Evolutionary conservation across 2,888 invertebrate species (phyloP).

Genomic region (Ariolimax columbianus): DNA sequence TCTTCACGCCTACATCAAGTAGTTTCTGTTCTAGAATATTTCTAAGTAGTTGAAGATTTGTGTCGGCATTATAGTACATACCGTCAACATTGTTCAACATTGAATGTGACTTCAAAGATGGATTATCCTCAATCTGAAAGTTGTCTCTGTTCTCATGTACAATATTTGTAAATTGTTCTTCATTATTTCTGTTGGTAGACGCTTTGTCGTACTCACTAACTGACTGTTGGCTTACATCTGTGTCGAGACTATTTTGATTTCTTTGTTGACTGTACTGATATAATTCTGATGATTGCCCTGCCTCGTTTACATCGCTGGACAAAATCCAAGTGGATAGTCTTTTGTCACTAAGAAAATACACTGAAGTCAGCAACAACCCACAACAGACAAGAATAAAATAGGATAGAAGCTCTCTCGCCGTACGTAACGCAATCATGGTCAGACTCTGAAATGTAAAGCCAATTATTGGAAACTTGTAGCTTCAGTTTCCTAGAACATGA

Average conservation of each 20-base stretch:
- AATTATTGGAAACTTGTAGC: background rate
- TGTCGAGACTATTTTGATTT: too few species aligned
- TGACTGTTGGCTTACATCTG: too few species aligned
- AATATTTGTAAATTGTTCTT: too few species aligned
- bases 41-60: background rate
- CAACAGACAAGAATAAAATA: background rate
- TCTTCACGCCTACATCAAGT: background rate
- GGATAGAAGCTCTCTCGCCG: background rate
- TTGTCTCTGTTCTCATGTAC: too few species aligned
- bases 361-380: background rate
- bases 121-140: background rate
- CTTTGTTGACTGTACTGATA: background rate
- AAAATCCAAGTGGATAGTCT: background rate
- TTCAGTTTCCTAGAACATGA: too few species aligned
- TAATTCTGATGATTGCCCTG: background rate
- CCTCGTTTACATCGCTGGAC: background rate
- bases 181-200: too few species aligned
- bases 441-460: background rate
- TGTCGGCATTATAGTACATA: background rate
- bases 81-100: too few species aligned
- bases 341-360: background rate
- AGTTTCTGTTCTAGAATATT: slow-evolving; percentile 4
- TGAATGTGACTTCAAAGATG: background rate
- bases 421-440: background rate
- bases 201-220: too few species aligned